phyloP scores from a whole-genome alignment of 2,797 vertebrate species.

The Intellagama lesueurii region DNA sequence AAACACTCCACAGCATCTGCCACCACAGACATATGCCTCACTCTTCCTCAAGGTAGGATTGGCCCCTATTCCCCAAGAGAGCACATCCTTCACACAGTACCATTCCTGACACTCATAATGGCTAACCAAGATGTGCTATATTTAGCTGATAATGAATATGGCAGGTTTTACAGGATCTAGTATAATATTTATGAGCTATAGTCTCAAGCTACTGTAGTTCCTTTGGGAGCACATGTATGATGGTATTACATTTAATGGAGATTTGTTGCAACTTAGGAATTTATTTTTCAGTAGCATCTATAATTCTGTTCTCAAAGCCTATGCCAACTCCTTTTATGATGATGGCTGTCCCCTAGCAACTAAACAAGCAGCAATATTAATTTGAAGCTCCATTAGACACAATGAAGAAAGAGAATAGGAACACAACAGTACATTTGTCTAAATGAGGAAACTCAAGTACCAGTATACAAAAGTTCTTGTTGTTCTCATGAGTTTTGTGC shows the following conservation, averaged over 20 bases:
- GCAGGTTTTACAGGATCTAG: not conserved
- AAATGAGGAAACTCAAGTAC: not conserved
- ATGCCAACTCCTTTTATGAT: constrained; percentile 13
- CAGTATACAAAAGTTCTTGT: not conserved
- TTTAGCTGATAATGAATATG: not conserved
- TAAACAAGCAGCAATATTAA: constrained; percentile 53
- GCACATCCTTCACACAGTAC: not conserved
- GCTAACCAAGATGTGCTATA: not conserved
- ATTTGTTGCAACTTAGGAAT: constrained; percentile 35
- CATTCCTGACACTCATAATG: not conserved
- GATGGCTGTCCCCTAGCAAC: not conserved
- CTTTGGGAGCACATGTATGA: not conserved
- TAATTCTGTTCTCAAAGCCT: constrained; percentile 32
- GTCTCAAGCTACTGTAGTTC: not conserved
- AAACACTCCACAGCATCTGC: not conserved
- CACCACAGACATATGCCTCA: not conserved
- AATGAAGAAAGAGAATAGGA: constrained; percentile 4
- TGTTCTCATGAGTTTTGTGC: constrained; percentile 13
- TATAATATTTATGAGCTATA: not conserved
- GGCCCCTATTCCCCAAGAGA: not conserved
- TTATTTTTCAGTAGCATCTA: constrained; percentile 32
- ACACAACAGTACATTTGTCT: not conserved
- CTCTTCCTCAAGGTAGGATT: not conserved
- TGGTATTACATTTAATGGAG: not conserved
- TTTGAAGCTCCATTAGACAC: constrained; percentile 46